A percentile compares a stretch with the other conserved stretches of the same genome.
phyloP scores from a whole-genome alignment of 1,140 invertebrate genomes.

The Zaprionus nigranus region DNA sequence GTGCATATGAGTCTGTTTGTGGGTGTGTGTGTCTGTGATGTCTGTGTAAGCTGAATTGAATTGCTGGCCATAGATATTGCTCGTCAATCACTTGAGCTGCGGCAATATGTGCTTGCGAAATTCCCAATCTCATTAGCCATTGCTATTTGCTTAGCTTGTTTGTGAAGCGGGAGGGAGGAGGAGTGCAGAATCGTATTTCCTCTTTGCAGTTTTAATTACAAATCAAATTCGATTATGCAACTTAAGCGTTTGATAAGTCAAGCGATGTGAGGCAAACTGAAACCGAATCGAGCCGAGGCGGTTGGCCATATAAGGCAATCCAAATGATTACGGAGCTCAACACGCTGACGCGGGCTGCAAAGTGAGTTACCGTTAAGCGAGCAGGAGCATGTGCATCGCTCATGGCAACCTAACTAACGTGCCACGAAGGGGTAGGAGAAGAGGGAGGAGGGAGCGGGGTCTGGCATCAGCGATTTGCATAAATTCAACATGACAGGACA shows the following conservation, averaged over 20 bases:
- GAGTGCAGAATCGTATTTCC: not conserved
- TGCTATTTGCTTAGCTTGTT: slow-evolving; percentile 17
- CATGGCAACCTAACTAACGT: slow-evolving; percentile 21
- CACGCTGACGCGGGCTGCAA: no score
- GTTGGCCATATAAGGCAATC: slow-evolving; percentile 34
- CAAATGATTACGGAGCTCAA: slow-evolving; percentile 61
- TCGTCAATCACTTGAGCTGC: not conserved
- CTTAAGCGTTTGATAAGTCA: slow-evolving; percentile 58
- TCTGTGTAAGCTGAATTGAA: slow-evolving; percentile 25
- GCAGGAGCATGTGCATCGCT: slow-evolving; percentile 55
- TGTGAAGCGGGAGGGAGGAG: not conserved
- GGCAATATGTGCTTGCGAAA: not conserved
- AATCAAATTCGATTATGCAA: slow-evolving; percentile 60
- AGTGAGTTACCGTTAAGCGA: slow-evolving; percentile 78
- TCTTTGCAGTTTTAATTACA: slow-evolving; percentile 64
- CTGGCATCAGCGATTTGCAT: slow-evolving; percentile 71
- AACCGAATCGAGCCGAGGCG: not conserved
- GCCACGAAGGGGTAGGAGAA: not conserved
- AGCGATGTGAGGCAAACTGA: slow-evolving; percentile 38
- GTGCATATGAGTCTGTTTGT: no score
- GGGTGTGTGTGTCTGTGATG: slow-evolving; percentile 7
- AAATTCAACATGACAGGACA: slow-evolving; percentile 70
- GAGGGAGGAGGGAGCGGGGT: not conserved
- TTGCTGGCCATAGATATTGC: not conserved
- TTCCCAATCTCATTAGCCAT: slow-evolving; percentile 49